Percentiles rank a stretch among this genome's conserved stretches.
These are phyloP conservation scores for Selenia dentaria DNA, from an alignment of 2,888 invertebrate genomes.

Conservation along the genomic window DNA sequence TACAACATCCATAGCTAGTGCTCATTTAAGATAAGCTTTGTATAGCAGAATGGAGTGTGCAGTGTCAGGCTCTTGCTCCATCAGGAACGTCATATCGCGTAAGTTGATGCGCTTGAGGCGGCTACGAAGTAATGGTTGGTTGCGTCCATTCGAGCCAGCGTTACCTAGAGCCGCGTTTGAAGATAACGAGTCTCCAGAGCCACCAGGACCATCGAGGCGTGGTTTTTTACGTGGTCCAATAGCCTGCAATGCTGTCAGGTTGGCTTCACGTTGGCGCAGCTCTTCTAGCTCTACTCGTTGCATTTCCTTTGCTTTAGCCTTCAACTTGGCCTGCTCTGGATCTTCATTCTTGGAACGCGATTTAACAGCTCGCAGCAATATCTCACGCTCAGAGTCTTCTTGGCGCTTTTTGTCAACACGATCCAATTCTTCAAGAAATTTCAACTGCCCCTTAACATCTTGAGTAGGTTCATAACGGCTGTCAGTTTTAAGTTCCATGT, in stretches of 20 bases:
- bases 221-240: slow-evolving; percentile 98
- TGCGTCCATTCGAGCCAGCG: slow-evolving; percentile 59
- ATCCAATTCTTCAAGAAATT: slow-evolving; percentile 98
- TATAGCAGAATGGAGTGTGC: slow-evolving; percentile 91
- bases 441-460: slow-evolving; percentile 96
- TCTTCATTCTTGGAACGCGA: slow-evolving; percentile 98
- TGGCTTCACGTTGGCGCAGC: slow-evolving; percentile 96
- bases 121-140: slow-evolving; percentile 91
- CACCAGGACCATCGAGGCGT: slow-evolving; percentile 86
- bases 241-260: slow-evolving; percentile 97
- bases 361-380: slow-evolving; percentile 96
- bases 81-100: slow-evolving; percentile 95
- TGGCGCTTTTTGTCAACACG: slow-evolving; percentile 96
- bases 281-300: slow-evolving; percentile 98
- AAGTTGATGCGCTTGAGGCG: slow-evolving; percentile 97
- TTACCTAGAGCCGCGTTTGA: slow-evolving; percentile 34
- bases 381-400: slow-evolving; percentile 97
- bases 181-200: slow-evolving; percentile 75
- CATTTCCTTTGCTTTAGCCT: slow-evolving; percentile 96
- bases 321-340: slow-evolving; percentile 98
- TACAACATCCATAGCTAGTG: too few species aligned
- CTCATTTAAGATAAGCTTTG: slow-evolving; percentile 91
- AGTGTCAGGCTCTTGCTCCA: slow-evolving; percentile 96
- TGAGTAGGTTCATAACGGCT: slow-evolving; percentile 94
- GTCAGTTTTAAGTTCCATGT: slow-evolving; percentile 93